Evolutionary conservation across 1,140 invertebrate species (phyloP), one percentile per base, ranked within the genome.

Genomic region (Drosophila oshimai): DNA sequence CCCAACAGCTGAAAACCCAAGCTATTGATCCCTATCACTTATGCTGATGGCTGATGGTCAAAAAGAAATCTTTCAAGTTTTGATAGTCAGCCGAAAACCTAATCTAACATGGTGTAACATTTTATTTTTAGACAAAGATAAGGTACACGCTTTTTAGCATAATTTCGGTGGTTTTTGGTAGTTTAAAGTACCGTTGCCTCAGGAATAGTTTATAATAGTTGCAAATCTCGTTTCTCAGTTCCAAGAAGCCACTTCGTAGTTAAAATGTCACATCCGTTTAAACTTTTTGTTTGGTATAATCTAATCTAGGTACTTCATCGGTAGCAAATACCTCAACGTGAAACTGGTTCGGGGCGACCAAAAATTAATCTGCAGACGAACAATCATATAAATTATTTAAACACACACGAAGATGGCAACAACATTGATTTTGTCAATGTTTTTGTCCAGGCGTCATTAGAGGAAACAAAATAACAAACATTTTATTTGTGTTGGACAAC

Each of bases 401-500:
- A 28, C 28, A 1, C 26, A 58, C 15, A 26, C 36, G 53, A 34
- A 62, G 37, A n/a, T 44, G 53, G 28, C 37, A 60, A 62, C 36
- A 6, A 6, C 17, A 24, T 58, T 26, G 22, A 34, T 31, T 65
- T 26, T 9, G 22, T 15, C 57, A 64, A 64, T 24, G 55, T 39
- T 62, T 39, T 64, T 24, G 13, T 9, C 6, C 15, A 31, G 17
- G 58, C 58, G 17, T 64, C 58, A 65, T 65, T 49, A 65, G 34
- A 31, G 10, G 15, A 26, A 15, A 28, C 17, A 28, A 37, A 29
- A 49, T 15, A 29, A 47, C 29, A 47, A 13, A 44, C 29, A 58
- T 37, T 65, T 17, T 67, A 9, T 65, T 67, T 67, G 62, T 50
- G 28, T 67, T 41, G 20, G 26, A 3, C 20, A 65, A 65, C 33